Evolutionary conservation across 2,797 vertebrate species (phyloP).

Genomic region (Rhincodon typus): DNA sequence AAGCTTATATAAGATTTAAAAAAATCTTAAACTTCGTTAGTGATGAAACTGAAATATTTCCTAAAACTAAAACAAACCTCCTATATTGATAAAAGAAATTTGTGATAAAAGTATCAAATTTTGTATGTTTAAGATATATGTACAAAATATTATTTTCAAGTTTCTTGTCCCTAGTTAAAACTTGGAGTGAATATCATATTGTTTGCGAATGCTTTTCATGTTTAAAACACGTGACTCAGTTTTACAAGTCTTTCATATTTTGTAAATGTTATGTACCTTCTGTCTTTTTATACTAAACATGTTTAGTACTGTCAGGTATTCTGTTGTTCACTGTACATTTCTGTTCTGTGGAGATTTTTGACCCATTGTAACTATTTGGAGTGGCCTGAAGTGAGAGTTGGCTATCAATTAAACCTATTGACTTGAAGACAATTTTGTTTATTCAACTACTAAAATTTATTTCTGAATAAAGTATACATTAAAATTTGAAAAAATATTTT

Average conservation of each 20-base stretch:
- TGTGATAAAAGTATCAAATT: background rate
- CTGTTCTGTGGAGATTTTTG: constrained; percentile 10
- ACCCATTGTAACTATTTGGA: constrained; percentile 9
- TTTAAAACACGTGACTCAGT: background rate
- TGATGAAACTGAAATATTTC: constrained; percentile 1
- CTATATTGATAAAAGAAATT: constrained; percentile 7
- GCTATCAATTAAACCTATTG: background rate
- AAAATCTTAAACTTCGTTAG: background rate
- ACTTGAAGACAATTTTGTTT: constrained; percentile 6
- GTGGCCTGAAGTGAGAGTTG: background rate
- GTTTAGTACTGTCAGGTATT: background rate
- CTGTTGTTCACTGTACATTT: background rate
- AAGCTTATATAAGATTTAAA: background rate
- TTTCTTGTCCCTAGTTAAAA: constrained; percentile 27
- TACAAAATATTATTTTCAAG: background rate
- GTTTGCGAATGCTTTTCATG: background rate
- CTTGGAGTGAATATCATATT: background rate
- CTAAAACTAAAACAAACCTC: background rate
- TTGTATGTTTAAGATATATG: constrained; percentile 15
- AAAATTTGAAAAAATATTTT: constrained; percentile 9
- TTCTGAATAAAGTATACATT: constrained; percentile 28
- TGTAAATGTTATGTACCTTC: background rate
- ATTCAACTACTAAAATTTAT: background rate
- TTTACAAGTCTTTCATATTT: background rate
- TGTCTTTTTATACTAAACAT: background rate